These are phyloP conservation scores for Calliopsis andreniformis DNA, from an alignment of 1,140 invertebrate species.

Conservation along the genomic window DNA sequence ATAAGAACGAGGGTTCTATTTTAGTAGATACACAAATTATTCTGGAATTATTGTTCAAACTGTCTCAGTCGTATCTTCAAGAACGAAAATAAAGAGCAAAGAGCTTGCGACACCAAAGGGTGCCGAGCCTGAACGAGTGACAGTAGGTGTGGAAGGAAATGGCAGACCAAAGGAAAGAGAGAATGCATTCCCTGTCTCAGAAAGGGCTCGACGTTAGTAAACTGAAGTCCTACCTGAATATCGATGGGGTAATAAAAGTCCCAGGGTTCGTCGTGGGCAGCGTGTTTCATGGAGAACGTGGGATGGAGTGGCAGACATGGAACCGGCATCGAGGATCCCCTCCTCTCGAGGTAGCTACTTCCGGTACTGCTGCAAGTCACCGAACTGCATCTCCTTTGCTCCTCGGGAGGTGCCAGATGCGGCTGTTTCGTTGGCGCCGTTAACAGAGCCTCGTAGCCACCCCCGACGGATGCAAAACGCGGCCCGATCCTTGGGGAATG, in stretches of 20 bases:
- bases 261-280: constrained; percentile 81
- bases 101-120: no score
- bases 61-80: no score
- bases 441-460: constrained; percentile 86
- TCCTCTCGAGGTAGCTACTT: constrained; percentile 89
- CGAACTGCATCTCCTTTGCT: constrained; percentile 87
- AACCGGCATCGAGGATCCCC: constrained; percentile 89
- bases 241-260: constrained; percentile 87
- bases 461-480: constrained; percentile 87
- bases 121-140: no score
- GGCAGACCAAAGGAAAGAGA: no score
- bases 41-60: no score
- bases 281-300: constrained; percentile 74
- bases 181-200: no score
- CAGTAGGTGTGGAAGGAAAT: no score
- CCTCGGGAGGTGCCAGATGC: constrained; percentile 79
- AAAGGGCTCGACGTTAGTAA: no score
- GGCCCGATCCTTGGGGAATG: constrained; percentile 76
- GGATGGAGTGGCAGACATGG: constrained; percentile 84
- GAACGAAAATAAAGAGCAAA: no score
- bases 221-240: constrained; percentile 82
- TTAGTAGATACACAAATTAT: no score
- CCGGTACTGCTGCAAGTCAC: constrained; percentile 91
- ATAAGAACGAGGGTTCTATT: no score
- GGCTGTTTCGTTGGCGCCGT: constrained; percentile 83